A percentile compares a stretch with the other conserved stretches of the same genome.
These are phyloP conservation scores for Cremastinae sp. DNA, from an alignment of 2,888 invertebrate species.

Conservation along the genomic window DNA sequence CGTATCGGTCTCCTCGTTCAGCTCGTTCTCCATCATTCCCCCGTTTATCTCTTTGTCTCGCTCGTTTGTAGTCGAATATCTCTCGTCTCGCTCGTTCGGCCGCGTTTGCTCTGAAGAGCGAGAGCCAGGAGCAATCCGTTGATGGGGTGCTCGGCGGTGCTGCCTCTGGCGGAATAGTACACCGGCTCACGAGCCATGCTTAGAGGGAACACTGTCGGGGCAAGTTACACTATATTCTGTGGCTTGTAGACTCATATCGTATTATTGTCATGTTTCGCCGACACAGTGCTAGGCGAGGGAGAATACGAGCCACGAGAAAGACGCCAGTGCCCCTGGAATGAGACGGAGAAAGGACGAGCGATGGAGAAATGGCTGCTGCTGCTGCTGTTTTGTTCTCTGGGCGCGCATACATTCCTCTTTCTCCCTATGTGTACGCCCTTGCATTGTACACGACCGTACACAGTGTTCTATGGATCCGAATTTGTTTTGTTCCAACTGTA, in stretches of 20 bases:
- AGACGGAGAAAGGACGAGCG: conserved; percentile 63
- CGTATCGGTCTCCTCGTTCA: conserved; percentile 4
- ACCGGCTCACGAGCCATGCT: conserved; percentile 59
- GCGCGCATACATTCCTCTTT: not conserved
- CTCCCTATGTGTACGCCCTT: conserved; percentile 44
- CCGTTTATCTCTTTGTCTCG: conserved; percentile 20
- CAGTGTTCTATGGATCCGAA: conserved; percentile 42
- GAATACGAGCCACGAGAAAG: conserved; percentile 29
- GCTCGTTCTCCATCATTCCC: conserved; percentile 22
- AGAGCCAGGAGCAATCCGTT: conserved; percentile 53
- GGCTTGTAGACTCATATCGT: conserved; percentile 75
- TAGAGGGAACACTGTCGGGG: conserved; percentile 69
- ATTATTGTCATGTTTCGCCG: conserved; percentile 75
- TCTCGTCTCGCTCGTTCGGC: conserved; percentile 14
- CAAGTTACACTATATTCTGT: conserved; percentile 75
- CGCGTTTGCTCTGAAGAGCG: conserved; percentile 32
- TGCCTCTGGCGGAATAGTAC: conserved; percentile 51
- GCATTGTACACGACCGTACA: not conserved
- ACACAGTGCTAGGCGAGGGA: conserved; percentile 63
- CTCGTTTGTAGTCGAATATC: no score
- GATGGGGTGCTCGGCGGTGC: conserved; percentile 61
- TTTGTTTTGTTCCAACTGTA: conserved; percentile 56
- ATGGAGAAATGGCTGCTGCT: conserved; percentile 64
- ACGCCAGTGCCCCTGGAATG: conserved; percentile 46
- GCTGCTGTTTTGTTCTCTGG: conserved; percentile 63